Percentiles rank a stretch among this genome's conserved stretches.
These are phyloP conservation scores for Patiria pectinifera DNA, from an alignment of 53 echinoderm and acorn worm species.

Conservation along the genomic window DNA sequence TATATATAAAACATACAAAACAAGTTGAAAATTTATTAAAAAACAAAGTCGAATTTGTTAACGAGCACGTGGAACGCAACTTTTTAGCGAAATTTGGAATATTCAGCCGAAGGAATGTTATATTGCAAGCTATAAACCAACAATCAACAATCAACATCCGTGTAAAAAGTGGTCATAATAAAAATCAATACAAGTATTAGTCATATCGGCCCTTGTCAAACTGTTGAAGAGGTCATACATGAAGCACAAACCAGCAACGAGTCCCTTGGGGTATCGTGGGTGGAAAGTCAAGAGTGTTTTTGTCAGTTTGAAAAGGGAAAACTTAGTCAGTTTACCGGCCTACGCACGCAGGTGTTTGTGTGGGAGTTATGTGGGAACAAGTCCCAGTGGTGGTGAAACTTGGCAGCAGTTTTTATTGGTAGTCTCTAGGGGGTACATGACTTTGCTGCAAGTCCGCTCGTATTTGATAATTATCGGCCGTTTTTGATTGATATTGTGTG, in stretches of 20 bases:
- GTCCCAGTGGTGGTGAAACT: neutral
- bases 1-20: too few relatives aligned
- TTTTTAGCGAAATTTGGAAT: too few relatives aligned
- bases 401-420: neutral
- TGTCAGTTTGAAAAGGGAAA: neutral
- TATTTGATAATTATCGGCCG: too few relatives aligned
- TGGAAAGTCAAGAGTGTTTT: neutral
- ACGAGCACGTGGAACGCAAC: too few relatives aligned
- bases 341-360: conserved; percentile 14
- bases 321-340: neutral
- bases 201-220: neutral
- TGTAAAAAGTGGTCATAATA: neutral
- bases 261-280: neutral
- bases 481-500: too few relatives aligned
- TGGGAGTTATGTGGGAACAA: neutral
- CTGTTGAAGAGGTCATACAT: neutral
- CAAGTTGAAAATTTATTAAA: too few relatives aligned
- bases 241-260: neutral
- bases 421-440: neutral
- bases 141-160: too few relatives aligned
- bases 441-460: neutral
- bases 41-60: too few relatives aligned
- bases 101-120: too few relatives aligned
- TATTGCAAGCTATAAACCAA: too few relatives aligned
- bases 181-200: neutral